Evolutionary conservation across 2,888 invertebrate species (phyloP).

Genomic region (Drosophila fungiperda): DNA sequence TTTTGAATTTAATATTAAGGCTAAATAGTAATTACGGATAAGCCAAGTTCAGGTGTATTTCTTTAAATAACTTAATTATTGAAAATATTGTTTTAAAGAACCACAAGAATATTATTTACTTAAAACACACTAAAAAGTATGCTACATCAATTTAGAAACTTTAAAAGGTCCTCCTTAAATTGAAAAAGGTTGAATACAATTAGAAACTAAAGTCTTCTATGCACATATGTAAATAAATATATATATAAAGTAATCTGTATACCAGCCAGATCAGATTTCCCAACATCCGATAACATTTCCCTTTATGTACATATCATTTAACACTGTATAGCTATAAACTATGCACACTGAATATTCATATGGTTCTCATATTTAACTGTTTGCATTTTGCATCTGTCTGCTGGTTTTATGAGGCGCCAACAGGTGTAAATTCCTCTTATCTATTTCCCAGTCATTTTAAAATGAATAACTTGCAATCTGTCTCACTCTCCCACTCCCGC

Average conservation of each 20-base stretch:
- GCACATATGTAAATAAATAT: not conserved
- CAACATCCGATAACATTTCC: not conserved
- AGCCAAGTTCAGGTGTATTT: not conserved
- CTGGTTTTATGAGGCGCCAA: conserved; percentile 35
- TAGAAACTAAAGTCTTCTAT: not conserved
- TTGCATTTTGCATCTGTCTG: conserved; percentile 36
- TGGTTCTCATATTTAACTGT: conserved; percentile 4
- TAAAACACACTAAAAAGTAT: conserved; percentile 33
- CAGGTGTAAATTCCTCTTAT: conserved; percentile 30
- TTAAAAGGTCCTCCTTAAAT: not conserved
- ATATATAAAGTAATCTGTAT: not conserved
- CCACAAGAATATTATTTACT: not conserved
- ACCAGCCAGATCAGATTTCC: not conserved
- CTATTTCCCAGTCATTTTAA: conserved; percentile 1
- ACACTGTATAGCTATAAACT: not conserved
- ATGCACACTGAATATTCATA: not conserved
- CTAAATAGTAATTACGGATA: not conserved
- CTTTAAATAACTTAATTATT: not conserved
- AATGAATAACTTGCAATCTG: conserved; percentile 4
- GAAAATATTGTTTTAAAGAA: not conserved
- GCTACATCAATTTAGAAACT: conserved; percentile 11
- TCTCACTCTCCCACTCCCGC: not conserved
- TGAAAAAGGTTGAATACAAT: not conserved
- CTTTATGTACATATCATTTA: not conserved
- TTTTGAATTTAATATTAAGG: too few relatives aligned